Conservation (phyloP, 2,797 vertebrate genomes). For the Sphenodon punctatus region DNA sequence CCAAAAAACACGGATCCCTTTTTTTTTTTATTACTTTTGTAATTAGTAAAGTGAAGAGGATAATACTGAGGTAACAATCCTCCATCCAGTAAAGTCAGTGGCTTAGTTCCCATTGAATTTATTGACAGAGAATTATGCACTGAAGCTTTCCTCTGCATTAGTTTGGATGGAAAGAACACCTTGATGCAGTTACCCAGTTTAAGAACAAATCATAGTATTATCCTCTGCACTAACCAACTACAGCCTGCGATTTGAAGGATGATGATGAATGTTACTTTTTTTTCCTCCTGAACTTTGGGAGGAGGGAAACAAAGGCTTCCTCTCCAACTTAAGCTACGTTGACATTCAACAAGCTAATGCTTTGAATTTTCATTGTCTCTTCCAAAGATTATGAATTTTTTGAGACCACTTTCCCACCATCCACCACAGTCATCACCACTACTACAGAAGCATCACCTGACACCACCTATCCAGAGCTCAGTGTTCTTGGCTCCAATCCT, state of each 20-base stretch:
- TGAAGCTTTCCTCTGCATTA: background rate
- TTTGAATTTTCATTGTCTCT: constrained; percentile 40
- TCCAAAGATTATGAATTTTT: constrained; percentile 78
- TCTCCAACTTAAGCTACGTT: background rate
- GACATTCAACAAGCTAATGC: background rate
- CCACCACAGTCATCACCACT: constrained; percentile 20
- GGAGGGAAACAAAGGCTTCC: background rate
- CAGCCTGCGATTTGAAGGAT: background rate
- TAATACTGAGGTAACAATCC: background rate
- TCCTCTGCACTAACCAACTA: rapidly evolving
- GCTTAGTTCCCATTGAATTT: too few species aligned
- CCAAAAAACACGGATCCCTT: background rate
- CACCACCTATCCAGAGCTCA: constrained; percentile 59
- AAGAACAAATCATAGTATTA: background rate
- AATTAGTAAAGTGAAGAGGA: background rate
- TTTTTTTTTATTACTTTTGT: background rate
- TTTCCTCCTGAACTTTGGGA: background rate
- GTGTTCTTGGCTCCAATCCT: constrained; percentile 74
- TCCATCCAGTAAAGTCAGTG: too few species aligned
- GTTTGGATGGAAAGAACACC: background rate
- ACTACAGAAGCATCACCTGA: constrained; percentile 34
- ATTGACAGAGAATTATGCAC: too few species aligned
- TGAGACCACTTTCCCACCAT: constrained; percentile 57
- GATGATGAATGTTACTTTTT: rapidly evolving
- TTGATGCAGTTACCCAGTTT: rapidly evolving